These are phyloP conservation scores for Acanthornis magna DNA, from an alignment of 2,797 vertebrate genomes.

Conservation along the genomic window DNA sequence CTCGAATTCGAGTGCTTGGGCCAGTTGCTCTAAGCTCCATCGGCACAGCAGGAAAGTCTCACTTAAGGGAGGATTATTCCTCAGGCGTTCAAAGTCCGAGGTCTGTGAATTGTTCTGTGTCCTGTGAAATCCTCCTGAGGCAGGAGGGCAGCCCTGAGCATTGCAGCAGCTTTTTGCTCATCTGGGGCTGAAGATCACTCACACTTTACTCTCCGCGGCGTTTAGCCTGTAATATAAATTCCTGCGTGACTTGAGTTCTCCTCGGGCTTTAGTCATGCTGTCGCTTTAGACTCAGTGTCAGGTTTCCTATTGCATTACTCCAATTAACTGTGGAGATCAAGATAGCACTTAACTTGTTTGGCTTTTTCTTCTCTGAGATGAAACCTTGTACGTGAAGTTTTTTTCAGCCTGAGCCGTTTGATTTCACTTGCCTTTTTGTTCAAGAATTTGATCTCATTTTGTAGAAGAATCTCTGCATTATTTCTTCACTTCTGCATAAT, in stretches of 20 bases:
- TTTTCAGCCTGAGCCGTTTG: not conserved
- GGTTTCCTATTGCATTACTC: conserved; percentile 25
- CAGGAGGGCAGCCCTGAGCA: not conserved
- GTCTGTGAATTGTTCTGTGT: not conserved
- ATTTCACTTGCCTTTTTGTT: not conserved
- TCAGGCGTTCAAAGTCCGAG: not conserved
- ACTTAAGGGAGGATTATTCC: not conserved
- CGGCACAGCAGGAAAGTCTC: not conserved
- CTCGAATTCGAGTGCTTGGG: not conserved
- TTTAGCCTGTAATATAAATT: conserved; percentile 30
- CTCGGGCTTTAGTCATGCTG: not conserved
- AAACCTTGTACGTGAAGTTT: not conserved
- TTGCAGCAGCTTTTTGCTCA: not conserved
- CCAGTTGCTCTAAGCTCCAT: not conserved
- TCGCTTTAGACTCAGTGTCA: conserved; percentile 3
- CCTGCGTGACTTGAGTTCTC: not conserved
- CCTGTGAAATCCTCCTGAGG: not conserved
- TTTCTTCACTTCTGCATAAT: not conserved
- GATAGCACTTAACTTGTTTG: not conserved
- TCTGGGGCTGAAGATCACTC: not conserved
- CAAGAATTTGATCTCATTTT: not conserved
- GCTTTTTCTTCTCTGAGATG: not conserved
- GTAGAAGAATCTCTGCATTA: not conserved
- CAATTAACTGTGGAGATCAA: not conserved
- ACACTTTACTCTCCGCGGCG: not conserved